Conservation (phyloP, 2,888 invertebrate genomes). For the Muscina levida region DNA sequence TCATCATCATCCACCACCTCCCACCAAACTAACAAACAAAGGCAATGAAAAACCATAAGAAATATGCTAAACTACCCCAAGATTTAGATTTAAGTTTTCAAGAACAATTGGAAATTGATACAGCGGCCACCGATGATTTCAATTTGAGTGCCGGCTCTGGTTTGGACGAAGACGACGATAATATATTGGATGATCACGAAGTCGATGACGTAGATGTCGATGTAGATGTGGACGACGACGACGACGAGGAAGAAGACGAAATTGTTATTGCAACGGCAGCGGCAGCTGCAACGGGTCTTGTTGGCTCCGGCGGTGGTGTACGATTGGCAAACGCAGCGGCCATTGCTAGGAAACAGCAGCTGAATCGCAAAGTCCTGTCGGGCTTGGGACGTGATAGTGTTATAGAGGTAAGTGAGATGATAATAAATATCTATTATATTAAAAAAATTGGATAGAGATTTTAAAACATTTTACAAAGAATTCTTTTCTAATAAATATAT, state of each 20-base stretch:
- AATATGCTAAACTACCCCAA: constrained; percentile 79
- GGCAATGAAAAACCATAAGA: constrained; percentile 78
- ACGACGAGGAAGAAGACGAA: constrained; percentile 76
- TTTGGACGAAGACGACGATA: constrained; percentile 71
- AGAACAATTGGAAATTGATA: constrained; percentile 75
- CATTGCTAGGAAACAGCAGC: constrained; percentile 67
- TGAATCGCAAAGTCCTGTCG: constrained; percentile 72
- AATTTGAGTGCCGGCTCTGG: constrained; percentile 65
- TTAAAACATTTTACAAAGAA: too few species aligned
- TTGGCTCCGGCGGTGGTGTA: constrained; percentile 68
- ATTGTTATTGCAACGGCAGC: constrained; percentile 72
- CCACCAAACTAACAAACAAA: constrained; percentile 14
- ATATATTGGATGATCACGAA: constrained; percentile 64
- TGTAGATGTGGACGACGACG: constrained; percentile 68
- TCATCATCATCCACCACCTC: background rate
- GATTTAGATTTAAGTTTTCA: constrained; percentile 79
- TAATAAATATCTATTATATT: too few species aligned
- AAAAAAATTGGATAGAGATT: too few species aligned
- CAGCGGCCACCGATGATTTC: constrained; percentile 71
- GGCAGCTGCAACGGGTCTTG: constrained; percentile 64
- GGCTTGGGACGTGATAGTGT: constrained; percentile 76
- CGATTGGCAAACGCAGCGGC: constrained; percentile 63
- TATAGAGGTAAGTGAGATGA: constrained; percentile 74
- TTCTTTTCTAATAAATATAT: too few species aligned
- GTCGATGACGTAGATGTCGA: constrained; percentile 60